phyloP scores from a whole-genome alignment of 2,888 invertebrate species.

The Morpho deidamia region DNA sequence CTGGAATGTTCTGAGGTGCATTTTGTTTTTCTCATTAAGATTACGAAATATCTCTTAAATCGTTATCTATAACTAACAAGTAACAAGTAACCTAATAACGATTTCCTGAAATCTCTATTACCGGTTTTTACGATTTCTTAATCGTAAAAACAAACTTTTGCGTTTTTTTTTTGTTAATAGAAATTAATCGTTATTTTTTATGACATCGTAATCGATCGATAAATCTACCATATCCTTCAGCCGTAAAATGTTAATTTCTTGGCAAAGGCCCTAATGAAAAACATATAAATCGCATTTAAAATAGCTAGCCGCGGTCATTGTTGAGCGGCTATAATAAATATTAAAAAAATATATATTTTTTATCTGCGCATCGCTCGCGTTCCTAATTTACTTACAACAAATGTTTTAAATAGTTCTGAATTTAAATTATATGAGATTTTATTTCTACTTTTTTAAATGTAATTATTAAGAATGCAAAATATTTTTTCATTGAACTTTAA shows the following conservation, averaged over 20 bases:
- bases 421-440: no score
- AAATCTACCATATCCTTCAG: background rate
- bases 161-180: no score
- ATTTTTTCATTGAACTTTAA: no score
- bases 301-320: background rate
- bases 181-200: background rate
- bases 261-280: constrained; percentile 7
- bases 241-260: constrained; percentile 10
- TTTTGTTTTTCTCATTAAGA: background rate
- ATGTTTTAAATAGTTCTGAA: background rate
- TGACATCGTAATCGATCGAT: background rate
- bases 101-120: no score
- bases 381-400: background rate
- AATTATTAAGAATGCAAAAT: no score
- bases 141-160: background rate
- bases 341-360: background rate
- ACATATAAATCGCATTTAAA: constrained; percentile 8
- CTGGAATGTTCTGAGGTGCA: constrained; percentile 78
- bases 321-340: no score
- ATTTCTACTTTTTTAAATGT: no score
- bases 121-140: background rate
- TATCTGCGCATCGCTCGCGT: no score
- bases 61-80: no score
- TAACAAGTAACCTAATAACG: no score
- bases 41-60: background rate